Evolutionary conservation across 2,113 vertebrate genomes (phyloP).

Genomic region (Pao palembangensis): DNA sequence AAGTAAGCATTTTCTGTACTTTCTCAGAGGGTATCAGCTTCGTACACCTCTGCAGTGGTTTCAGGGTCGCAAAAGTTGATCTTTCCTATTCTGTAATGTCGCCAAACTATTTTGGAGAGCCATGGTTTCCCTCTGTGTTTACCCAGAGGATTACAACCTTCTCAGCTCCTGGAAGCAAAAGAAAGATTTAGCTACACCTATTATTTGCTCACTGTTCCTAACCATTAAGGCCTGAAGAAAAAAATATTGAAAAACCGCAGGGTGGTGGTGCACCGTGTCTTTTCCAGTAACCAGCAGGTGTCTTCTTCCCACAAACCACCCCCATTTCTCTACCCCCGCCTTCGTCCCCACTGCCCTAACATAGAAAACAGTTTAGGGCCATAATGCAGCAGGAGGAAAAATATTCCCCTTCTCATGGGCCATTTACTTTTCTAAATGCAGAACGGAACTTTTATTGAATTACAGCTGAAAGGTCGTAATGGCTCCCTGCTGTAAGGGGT

Average conservation of each 20-base stretch:
- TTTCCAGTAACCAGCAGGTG: constrained; percentile 71
- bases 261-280: constrained; percentile 50
- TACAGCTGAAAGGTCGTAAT: constrained; percentile 70
- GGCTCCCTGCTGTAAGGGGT: constrained; percentile 63
- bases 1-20: constrained; percentile 41
- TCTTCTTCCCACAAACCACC: constrained; percentile 45
- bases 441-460: constrained; percentile 73
- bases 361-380: constrained; percentile 68
- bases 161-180: constrained; percentile 49
- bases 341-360: constrained; percentile 17
- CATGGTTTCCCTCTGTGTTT: constrained; percentile 42
- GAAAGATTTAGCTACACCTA: constrained; percentile 55
- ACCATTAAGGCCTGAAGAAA: constrained; percentile 62
- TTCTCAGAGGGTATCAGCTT: constrained; percentile 5
- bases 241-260: constrained; percentile 64
- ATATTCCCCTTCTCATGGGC: constrained; percentile 59
- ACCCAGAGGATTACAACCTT: constrained; percentile 50
- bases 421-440: constrained; percentile 75
- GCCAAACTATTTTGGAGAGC: constrained; percentile 30
- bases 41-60: not conserved
- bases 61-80: not conserved
- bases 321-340: not conserved
- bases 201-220: constrained; percentile 66
- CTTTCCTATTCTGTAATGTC: constrained; percentile 22
- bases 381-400: constrained; percentile 61